Percentiles rank a stretch among this genome's conserved stretches.
These are phyloP conservation scores for Chironomus riparius DNA, from an alignment of 2,888 invertebrate species.

Conservation along the genomic window DNA sequence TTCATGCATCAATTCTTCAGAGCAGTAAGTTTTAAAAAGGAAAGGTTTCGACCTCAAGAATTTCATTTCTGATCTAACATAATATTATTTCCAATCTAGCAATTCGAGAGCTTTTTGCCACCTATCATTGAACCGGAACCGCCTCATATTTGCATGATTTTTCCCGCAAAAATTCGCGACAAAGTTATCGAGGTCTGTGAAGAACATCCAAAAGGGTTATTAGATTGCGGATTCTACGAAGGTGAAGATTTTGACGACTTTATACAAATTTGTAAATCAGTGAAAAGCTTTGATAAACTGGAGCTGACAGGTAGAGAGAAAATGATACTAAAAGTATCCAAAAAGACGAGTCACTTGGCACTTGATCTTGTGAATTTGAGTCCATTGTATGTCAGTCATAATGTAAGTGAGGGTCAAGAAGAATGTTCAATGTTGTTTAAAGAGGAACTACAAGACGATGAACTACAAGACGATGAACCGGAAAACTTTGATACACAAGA, in stretches of 20 bases:
- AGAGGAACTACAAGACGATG: neutral
- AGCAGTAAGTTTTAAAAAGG: neutral
- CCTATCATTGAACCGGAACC: neutral
- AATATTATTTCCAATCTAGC: too few relatives aligned
- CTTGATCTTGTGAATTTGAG: neutral
- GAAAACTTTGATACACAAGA: too few relatives aligned
- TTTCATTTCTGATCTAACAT: too few relatives aligned
- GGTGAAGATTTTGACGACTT: neutral
- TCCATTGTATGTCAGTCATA: conserved; percentile 4
- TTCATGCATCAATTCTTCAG: conserved; percentile 3
- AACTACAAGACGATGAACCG: too few relatives aligned
- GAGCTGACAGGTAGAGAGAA: neutral
- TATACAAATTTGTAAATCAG: neutral
- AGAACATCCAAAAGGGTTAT: neutral
- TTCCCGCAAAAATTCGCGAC: neutral
- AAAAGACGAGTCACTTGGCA: neutral
- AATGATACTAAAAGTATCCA: neutral
- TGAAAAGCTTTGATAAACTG: neutral
- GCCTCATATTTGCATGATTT: conserved; percentile 12
- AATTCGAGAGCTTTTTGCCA: conserved; percentile 7
- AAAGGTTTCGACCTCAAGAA: too few relatives aligned
- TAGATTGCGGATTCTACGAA: neutral
- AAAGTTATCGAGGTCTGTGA: neutral
- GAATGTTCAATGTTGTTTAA: conserved; percentile 1
- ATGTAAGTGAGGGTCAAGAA: neutral